Conservation (phyloP, 2,797 vertebrate genomes). For the Arrhamphus sclerolepis region DNA sequence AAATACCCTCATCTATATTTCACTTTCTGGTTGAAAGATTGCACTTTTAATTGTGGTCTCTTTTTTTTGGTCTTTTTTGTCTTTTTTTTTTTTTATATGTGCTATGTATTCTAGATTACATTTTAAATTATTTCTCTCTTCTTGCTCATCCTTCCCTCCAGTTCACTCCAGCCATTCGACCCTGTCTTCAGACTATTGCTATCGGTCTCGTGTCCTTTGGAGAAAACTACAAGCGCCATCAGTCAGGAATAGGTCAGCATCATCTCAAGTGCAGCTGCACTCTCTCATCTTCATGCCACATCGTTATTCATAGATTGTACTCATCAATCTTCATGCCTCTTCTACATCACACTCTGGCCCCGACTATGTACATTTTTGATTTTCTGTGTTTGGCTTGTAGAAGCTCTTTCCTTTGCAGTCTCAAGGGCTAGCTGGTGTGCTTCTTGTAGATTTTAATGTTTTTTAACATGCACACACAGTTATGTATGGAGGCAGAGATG, state of each 20-base stretch:
- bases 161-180: conserved; percentile 91
- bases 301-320: conserved; percentile 59
- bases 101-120: neutral
- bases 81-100: conserved; percentile 13
- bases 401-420: conserved; percentile 65
- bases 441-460: conserved; percentile 66
- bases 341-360: conserved; percentile 50
- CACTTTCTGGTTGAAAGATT: conserved; percentile 18
- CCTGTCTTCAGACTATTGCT: conserved; percentile 90
- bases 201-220: conserved; percentile 92
- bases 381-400: conserved; percentile 63
- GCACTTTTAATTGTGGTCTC: conserved; percentile 4
- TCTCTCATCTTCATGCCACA: conserved; percentile 41
- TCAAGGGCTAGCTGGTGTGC: conserved; percentile 43
- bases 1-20: conserved; percentile 13
- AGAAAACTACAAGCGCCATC: conserved; percentile 90
- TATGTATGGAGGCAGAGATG: conserved; percentile 29
- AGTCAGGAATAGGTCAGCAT: conserved; percentile 87
- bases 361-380: conserved; percentile 66
- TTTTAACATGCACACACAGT: conserved; percentile 53
- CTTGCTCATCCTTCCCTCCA: conserved; percentile 44
- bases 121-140: conserved; percentile 16
- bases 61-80: no score
- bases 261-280: conserved; percentile 29
- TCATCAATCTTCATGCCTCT: conserved; percentile 36